Evolutionary conservation across 2,113 vertebrate species (phyloP).

Genomic region (Sebastes schlegelii): DNA sequence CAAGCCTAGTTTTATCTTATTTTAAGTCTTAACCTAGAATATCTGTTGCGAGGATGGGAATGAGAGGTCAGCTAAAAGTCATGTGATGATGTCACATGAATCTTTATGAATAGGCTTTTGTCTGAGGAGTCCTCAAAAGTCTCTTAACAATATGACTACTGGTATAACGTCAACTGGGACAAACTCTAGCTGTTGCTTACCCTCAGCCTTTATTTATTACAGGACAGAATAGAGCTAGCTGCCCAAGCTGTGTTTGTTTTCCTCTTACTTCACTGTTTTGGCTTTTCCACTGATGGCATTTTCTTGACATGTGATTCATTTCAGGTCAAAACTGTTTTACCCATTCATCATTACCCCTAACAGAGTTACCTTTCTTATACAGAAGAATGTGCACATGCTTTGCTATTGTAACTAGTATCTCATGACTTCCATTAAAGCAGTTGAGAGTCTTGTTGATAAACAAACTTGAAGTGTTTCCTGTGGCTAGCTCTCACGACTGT

Average conservation of each 20-base stretch:
- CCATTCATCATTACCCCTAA: constrained; percentile 13
- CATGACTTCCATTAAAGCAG: constrained; percentile 31
- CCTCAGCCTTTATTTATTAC: neutral
- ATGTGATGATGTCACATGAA: constrained; percentile 48
- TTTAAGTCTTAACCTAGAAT: neutral
- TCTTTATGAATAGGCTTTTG: constrained; percentile 57
- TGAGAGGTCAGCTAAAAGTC: constrained; percentile 32
- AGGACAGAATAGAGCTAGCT: neutral
- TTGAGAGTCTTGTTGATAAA: neutral
- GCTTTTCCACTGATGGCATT: neutral
- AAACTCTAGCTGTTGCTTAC: neutral
- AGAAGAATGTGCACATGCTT: constrained; percentile 35
- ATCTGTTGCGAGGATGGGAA: constrained; percentile 12
- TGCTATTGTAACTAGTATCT: constrained; percentile 22
- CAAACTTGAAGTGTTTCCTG: neutral
- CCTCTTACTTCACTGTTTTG: neutral
- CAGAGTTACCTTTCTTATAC: constrained; percentile 10
- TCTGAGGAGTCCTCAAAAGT: constrained; percentile 30
- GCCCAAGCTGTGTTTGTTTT: neutral
- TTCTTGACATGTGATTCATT: neutral
- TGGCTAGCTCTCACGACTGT: neutral
- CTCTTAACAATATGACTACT: constrained; percentile 16
- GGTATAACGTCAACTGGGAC: neutral
- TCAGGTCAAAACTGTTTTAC: constrained; percentile 10
- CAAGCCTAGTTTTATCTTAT: neutral